Base-by-base conservation (phyloP, 1,140 invertebrate species). In the Piezodorus guildinii region DNA sequence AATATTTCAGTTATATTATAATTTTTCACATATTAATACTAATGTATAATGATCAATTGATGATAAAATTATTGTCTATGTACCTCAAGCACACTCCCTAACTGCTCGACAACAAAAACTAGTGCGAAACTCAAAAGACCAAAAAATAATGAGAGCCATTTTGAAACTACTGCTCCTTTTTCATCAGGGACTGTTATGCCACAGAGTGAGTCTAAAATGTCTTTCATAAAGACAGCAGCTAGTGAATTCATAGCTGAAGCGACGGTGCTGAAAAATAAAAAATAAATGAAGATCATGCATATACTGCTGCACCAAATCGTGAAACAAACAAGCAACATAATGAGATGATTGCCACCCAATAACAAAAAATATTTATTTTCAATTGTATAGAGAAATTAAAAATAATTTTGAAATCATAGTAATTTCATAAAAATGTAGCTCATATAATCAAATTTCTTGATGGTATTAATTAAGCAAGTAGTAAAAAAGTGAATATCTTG, bases 161-260 rank as follows among this genome's bases (percentile, higher is more conserved):
- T 85, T 0, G 84, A 81, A 58, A 80, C 77, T 62, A 76, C 68
- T 0, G 88, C 87, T 46, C 86, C 86, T 72, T 81, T 85, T 15
- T 80, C 73, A 6, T 89, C 84, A 0, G 83, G 80, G 60, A 93
- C 73, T 62, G 83, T 80, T 19, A 85, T 80, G 14, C 80, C 80
- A 27, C 87, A 80, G 3, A 85, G 76, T 4, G 83, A 83, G 56
- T 81, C 82, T 0, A 93, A 74, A 62, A 94, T 82, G 75, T 96
- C 94, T 74, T 96, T 86, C 71, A 91, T 85, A 3, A 88, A 88
- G 4, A 96, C 88, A 0, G 94, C 92, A 0, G 93, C 85, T 54
- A 96, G 74, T 0, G 92, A 94, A 72, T 95, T 96, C 54, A 96
- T 74, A 0, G 91, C 91, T 23, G 90, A 91, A 0, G 92, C 93